A percentile compares a stretch with the other conserved stretches of the same genome.
Conservation (phyloP, 1,140 invertebrate species). For the Penaeus vannamei region DNA sequence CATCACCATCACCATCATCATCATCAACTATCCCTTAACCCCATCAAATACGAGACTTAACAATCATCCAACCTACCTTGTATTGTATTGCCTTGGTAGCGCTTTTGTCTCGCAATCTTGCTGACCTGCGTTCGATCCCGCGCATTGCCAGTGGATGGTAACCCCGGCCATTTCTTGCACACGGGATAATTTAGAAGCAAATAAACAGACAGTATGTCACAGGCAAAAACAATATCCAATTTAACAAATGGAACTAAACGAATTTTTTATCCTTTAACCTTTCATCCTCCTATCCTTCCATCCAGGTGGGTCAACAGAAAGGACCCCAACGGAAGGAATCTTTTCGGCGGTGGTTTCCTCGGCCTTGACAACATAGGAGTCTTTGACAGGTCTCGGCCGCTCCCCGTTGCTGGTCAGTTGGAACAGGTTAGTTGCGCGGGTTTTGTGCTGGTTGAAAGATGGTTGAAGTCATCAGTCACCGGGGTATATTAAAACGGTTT, state of each 20-base stretch:
- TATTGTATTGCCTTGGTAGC: background rate
- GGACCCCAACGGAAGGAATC: conserved; percentile 71
- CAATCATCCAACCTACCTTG: background rate
- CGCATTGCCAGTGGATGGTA: too few species aligned
- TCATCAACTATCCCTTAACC: too few species aligned
- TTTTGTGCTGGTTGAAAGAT: background rate
- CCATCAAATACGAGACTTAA: too few species aligned
- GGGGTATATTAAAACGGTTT: too few species aligned
- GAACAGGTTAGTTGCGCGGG: conserved; percentile 69
- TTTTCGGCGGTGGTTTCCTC: conserved; percentile 73
- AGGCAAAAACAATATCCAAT: conserved; percentile 17
- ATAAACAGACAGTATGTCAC: too few species aligned
- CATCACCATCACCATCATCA: too few species aligned
- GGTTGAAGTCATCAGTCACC: too few species aligned
- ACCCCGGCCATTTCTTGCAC: too few species aligned
- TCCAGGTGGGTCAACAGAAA: conserved; percentile 73
- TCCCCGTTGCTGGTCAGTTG: conserved; percentile 70
- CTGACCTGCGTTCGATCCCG: too few species aligned
- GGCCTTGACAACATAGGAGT: conserved; percentile 74
- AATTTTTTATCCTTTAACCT: conserved; percentile 33
- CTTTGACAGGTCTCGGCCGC: conserved; percentile 73
- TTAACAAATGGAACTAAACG: background rate
- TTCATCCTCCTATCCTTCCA: background rate
- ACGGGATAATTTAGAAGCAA: too few species aligned
- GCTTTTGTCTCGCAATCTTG: too few species aligned